Evolutionary conservation across 2,113 vertebrate genomes (phyloP), one percentile per base, ranked within the genome.

Genomic region (Urocolius indicus): DNA sequence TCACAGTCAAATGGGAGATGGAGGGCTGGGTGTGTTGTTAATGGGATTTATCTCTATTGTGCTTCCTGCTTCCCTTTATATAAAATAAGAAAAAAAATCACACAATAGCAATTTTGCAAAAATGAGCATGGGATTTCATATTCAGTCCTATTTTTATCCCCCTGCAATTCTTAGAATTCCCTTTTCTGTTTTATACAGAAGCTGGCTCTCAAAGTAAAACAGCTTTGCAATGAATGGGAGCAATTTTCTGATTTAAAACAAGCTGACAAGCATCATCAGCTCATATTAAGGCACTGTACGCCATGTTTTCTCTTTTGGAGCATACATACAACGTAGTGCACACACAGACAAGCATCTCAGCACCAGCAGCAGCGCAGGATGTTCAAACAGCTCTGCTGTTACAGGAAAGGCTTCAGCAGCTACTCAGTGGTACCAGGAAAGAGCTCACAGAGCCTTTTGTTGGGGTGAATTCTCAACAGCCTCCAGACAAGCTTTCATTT

Each of bases 281-380:
- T 78, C 59, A 0, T 1, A 20, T 8, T 10, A 7, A 46, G 48
- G 73, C 57, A 2, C 77, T 3, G 10, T 2, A 30, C 29, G 18
- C 74, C 86, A 52, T 12, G 23, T 24, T 32, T 2, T 41, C 59
- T 30, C 29, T 10, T 15, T 5, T 3, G 69, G 62, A 75, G 52
- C 5, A 11, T 19, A 2, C 3, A 4, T 0, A 0, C 2, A 8
- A 7, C 11, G 5, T 1, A 43, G 51, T 2, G 16, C 46, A 4
- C 34, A 1, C 10, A 3, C 49, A 21, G 65, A 30, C 30, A 1
- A 30, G 75, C 69, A 11, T 22, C 71, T 82, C 32, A 9, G 29
- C 78, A 67, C 24, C 27, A 4, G 49, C 68, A 6, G 66, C 48
- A 6, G 17, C 0, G 7, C 30, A 6, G 41, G 55, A 38, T 5